Evolutionary conservation across 2,797 vertebrate species (phyloP), one percentile per base, ranked within the genome.

Genomic region (Holocentrus rufus): DNA sequence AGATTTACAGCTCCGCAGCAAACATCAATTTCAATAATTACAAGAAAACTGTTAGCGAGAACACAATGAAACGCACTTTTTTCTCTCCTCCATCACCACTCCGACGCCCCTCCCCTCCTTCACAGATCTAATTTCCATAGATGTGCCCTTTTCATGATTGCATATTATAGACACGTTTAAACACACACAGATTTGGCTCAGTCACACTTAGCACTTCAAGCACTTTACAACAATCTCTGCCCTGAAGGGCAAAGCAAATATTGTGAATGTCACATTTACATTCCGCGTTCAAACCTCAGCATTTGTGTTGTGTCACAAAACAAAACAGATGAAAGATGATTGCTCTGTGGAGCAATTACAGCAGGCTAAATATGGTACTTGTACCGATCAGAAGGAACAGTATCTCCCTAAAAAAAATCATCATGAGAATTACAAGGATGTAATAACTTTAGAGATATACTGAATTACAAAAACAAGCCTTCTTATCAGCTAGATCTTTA

Each of bases 1-100:
- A 90, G 91, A 93, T 94, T 93, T 92, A 91, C 80, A 90, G 90
- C 84, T 81, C 78, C 55, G 86, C 85, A 30, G 89, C 90, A 91
- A 94, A 93, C 92, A 93, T 92, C 91, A 89, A 90, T 94, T 94
- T 90, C 83, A 87, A 93, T 94, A 93, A 92, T 94, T 92, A 93
- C 87, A 87, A 89, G 89, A 90, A 91, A 93, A 92, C 81, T 88
- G 90, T 92, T 89, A 89, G 88, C 52, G 9, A 82, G 77, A 85
- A 91, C 88, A 88, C 86, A 91, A 83, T 85, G 82, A 86, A 86
- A 82, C 46, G 31, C 68, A 76, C 65, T 64, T 52, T 36, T 50
- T 34, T 17, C 0, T 36, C 0, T 1, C 14, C 14, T 1, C 59
- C 60, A 49, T 81, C 88, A 67, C 67, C 39, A 62, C 69, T 62